These are phyloP conservation scores for Penaeus monodon DNA, from an alignment of 2,888 invertebrate genomes.

Conservation along the genomic window DNA sequence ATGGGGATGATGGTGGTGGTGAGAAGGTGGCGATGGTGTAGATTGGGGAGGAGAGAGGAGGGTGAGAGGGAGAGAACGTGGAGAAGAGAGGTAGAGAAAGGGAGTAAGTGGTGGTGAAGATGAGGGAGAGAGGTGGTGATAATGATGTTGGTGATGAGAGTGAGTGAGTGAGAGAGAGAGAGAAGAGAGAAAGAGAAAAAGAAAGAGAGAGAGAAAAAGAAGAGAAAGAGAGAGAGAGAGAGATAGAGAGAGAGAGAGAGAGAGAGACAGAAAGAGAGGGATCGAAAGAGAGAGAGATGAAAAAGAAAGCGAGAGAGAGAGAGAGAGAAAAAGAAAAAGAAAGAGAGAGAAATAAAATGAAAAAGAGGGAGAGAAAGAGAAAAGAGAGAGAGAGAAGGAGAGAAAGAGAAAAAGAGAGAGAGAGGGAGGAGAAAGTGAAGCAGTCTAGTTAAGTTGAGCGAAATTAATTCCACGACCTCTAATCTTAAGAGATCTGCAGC, in stretches of 20 bases:
- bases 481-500: background rate
- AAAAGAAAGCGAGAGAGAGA: background rate
- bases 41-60: no score
- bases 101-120: no score
- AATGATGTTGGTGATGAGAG: no score
- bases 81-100: no score
- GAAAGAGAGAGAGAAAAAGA: background rate
- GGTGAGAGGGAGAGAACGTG: no score
- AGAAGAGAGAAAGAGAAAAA: no score
- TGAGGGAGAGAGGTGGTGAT: no score
- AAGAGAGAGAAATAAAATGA: slow-evolving; percentile 11
- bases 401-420: slow-evolving; percentile 12
- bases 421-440: slow-evolving; percentile 1
- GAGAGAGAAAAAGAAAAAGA: slow-evolving; percentile 7
- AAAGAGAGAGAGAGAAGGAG: background rate
- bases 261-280: background rate
- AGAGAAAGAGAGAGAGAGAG: background rate
- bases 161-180: no score
- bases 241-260: background rate
- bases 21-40: no score
- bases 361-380: slow-evolving; percentile 20
- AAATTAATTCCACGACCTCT: background rate
- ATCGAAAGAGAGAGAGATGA: background rate
- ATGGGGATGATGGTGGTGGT: background rate
- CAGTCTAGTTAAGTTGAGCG: background rate